These are phyloP conservation scores for Gibbula magus DNA, from an alignment of 2,888 invertebrate genomes.

Conservation along the genomic window DNA sequence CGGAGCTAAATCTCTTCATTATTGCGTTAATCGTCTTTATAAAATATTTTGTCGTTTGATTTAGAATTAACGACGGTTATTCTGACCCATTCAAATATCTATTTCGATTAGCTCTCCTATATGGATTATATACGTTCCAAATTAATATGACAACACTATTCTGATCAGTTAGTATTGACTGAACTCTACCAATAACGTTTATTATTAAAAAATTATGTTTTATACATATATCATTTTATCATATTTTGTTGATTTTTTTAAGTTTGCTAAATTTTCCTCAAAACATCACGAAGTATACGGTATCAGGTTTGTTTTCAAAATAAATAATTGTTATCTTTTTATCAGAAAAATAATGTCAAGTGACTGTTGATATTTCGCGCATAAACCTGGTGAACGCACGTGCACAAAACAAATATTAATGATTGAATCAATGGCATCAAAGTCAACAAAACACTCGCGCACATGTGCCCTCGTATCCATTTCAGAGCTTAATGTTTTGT, in stretches of 20 bases:
- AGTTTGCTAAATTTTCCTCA: neutral
- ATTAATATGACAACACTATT: neutral
- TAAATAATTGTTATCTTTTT: too few species aligned
- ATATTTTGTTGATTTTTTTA: neutral
- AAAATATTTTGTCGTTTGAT: conserved; percentile 1
- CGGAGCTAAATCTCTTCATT: neutral
- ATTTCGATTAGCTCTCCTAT: neutral
- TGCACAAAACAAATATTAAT: too few species aligned
- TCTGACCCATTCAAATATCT: neutral
- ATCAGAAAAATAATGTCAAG: too few species aligned
- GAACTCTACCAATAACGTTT: neutral
- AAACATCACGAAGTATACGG: neutral
- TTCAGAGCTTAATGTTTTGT: neutral
- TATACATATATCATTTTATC: neutral
- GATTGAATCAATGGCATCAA: too few species aligned
- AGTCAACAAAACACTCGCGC: neutral
- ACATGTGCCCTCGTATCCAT: neutral
- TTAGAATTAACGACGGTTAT: neutral
- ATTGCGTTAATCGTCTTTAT: neutral
- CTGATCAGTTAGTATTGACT: neutral
- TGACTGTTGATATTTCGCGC: too few species aligned
- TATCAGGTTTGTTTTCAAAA: too few species aligned
- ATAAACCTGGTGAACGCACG: too few species aligned
- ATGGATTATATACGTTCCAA: neutral
- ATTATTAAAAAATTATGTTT: neutral